Evolutionary conservation across 2,797 vertebrate genomes (phyloP), one percentile per base, ranked within the genome.

Genomic region (Arremon aurantiirostris): DNA sequence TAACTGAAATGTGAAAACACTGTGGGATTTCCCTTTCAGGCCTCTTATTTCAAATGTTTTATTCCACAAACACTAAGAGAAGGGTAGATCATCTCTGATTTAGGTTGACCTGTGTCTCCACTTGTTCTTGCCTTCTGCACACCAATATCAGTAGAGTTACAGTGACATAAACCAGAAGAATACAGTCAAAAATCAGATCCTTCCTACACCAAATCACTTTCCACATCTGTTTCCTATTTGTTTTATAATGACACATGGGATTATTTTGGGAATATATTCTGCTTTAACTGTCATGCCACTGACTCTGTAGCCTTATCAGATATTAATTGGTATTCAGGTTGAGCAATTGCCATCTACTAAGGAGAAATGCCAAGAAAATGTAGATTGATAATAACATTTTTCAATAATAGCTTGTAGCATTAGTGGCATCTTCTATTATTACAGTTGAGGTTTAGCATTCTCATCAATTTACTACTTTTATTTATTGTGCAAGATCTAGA

Each of bases 201-300:
- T 84, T 94, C 72, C 56, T 89, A 86, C 23, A 82, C 57, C 52
- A 91, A 92, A 91, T 95, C 69, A 37, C 66, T 89, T 90, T 94
- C 79, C 28, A 90, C 94, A 95, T 95, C 79, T 97, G 94, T 86
- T 96, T 94, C 69, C 46, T 93, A 93, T 97, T 96, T 94, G 41
- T 91, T 3, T 73, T 82, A 44, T 23, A 79, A 80, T 70, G 86
- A 89, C 83, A 93, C 44, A 23, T 52, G 46, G 60, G 55, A 85
- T 96, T 94, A 85, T 89, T 18, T 79, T 73, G 68, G 72, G 89
- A 86, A 84, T 87, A 93, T 87, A 82, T 92, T 93, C 84, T 91
- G 77, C 56, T 86, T 79, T 91, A 88, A 61, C 76, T 93, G 91
- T 91, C 86, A 82, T 89, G 41, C 55, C 86, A 87, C 59, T 93